Conservation (phyloP, 1,140 invertebrate species). For the Hermetia illucens region DNA sequence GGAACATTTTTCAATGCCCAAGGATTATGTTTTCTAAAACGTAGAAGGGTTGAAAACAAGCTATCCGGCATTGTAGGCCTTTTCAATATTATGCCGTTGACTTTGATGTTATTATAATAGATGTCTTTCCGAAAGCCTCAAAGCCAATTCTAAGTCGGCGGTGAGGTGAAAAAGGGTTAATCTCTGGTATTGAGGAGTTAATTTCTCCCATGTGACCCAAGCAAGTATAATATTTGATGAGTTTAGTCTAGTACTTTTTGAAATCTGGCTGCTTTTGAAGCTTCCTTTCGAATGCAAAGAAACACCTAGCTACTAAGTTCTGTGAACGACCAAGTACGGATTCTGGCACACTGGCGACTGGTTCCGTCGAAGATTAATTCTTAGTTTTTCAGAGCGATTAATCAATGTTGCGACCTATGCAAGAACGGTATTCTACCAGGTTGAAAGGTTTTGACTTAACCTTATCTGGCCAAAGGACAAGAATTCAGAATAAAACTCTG, state of each 20-base stretch:
- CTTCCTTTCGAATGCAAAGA: no score
- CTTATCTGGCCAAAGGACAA: conserved; percentile 14
- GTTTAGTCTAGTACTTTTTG: conserved; percentile 14
- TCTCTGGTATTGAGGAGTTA: neutral
- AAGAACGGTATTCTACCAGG: conserved; percentile 18
- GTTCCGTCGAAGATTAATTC: no score
- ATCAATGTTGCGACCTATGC: conserved; percentile 19
- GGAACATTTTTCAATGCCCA: conserved; percentile 31
- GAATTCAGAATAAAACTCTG: conserved; percentile 19
- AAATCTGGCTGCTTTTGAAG: no score
- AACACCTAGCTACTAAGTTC: no score
- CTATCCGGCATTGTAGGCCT: conserved; percentile 29
- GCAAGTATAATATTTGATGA: conserved; percentile 15
- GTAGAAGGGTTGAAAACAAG: conserved; percentile 22
- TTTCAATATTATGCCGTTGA: conserved; percentile 22
- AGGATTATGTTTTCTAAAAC: conserved; percentile 27
- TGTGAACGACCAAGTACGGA: no score
- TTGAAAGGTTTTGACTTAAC: conserved; percentile 9
- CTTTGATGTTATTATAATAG: conserved; percentile 14
- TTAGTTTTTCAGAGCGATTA: no score
- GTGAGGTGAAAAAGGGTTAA: conserved; percentile 13
- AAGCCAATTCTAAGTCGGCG: conserved; percentile 17
- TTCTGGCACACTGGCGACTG: no score
- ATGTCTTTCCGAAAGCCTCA: conserved; percentile 14
- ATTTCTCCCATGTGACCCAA: conserved; percentile 13